Conservation (phyloP, 2,113 vertebrate genomes). For the Electrona antarctica region DNA sequence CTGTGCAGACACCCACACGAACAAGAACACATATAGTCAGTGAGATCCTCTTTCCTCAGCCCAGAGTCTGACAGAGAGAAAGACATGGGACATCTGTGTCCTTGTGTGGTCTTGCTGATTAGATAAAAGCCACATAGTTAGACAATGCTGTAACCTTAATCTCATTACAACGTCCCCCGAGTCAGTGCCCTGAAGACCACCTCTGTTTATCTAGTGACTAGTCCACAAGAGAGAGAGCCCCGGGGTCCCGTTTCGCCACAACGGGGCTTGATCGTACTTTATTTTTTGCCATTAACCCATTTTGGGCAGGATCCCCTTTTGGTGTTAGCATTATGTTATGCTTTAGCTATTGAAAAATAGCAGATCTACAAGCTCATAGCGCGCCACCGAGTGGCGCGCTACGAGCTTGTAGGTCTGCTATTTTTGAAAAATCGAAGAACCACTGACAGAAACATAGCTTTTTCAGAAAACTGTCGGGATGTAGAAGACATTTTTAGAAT, state of each 20-base stretch:
- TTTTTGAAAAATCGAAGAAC: too few relatives aligned
- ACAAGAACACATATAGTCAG: background rate
- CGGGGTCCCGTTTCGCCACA: background rate
- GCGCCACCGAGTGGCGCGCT: too few relatives aligned
- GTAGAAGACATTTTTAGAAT: too few relatives aligned
- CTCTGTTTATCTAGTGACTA: background rate
- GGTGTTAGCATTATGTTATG: too few relatives aligned
- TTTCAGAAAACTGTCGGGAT: too few relatives aligned
- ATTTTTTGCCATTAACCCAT: background rate
- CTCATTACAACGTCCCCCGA: conserved; percentile 25
- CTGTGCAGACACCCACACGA: background rate
- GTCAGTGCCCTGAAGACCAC: background rate
- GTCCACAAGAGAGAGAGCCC: background rate
- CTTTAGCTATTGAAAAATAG: too few relatives aligned
- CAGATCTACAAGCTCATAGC: too few relatives aligned
- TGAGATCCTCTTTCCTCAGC: background rate
- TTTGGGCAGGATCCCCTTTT: too few relatives aligned
- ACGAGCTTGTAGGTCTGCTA: too few relatives aligned
- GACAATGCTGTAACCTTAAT: conserved; percentile 33
- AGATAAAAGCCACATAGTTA: conserved; percentile 14
- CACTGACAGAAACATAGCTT: too few relatives aligned
- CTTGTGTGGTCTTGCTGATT: conserved; percentile 12
- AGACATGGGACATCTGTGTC: background rate
- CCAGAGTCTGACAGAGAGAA: background rate
- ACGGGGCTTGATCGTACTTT: background rate